Evolutionary conservation across 2,113 vertebrate species (phyloP).

Genomic region (Muntiacus muntjak): DNA sequence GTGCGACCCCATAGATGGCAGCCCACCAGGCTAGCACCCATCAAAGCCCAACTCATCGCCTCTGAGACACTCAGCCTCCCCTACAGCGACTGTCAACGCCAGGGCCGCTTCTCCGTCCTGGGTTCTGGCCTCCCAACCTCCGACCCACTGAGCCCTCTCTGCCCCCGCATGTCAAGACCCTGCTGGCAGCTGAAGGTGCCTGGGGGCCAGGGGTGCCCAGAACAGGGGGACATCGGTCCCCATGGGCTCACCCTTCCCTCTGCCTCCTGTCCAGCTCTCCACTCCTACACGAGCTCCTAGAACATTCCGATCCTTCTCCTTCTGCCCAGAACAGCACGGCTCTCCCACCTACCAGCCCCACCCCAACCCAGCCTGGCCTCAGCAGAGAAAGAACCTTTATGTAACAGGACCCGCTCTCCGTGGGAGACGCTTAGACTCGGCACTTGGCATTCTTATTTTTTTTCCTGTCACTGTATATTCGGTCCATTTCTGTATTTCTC

Average conservation of each 20-base stretch:
- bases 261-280: not conserved
- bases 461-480: fast-evolving
- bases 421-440: not conserved
- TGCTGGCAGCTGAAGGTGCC: not conserved
- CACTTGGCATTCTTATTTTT: fast-evolving
- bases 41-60: fast-evolving
- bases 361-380: fast-evolving
- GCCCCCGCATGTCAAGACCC: fast-evolving
- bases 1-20: too few relatives aligned
- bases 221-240: fast-evolving
- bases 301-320: not conserved
- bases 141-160: fast-evolving
- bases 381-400: not conserved
- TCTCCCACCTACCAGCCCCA: fast-evolving
- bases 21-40: too few relatives aligned
- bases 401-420: fast-evolving
- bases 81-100: fast-evolving
- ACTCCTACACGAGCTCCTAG: too few relatives aligned
- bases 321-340: not conserved
- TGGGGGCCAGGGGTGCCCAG: fast-evolving
- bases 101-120: too few relatives aligned
- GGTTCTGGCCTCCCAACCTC: not conserved
- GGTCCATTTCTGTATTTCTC: not conserved
- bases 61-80: not conserved
- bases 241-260: fast-evolving